These are phyloP conservation scores for Aphodius sticticus DNA, from an alignment of 2,888 invertebrate species.

Conservation along the genomic window DNA sequence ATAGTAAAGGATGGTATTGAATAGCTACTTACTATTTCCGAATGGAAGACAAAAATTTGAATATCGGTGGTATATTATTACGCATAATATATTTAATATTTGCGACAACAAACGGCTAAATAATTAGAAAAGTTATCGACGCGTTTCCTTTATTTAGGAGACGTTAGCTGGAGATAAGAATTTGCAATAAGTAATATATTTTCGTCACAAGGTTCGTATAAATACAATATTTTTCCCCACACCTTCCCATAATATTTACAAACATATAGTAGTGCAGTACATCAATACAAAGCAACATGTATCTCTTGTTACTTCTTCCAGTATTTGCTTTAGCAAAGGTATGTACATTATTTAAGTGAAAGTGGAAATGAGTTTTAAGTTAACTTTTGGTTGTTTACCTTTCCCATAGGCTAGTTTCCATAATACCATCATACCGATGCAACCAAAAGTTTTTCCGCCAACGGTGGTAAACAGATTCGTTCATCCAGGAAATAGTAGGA, in stretches of 20 bases:
- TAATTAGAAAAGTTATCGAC: no score
- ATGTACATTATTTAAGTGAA: not conserved
- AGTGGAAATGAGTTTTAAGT: not conserved
- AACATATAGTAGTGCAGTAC: not conserved
- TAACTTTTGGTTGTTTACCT: not conserved
- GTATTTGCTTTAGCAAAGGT: not conserved
- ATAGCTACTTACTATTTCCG: no score
- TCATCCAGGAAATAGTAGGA: slow-evolving; percentile 22
- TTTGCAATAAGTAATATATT: not conserved
- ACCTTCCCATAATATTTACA: not conserved
- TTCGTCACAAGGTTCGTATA: not conserved
- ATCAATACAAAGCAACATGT: not conserved
- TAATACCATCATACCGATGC: not conserved
- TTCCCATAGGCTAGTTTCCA: not conserved
- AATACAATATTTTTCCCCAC: not conserved
- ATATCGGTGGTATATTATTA: no score
- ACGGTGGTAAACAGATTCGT: not conserved
- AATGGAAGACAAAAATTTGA: no score
- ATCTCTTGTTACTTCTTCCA: not conserved
- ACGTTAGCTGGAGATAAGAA: no score
- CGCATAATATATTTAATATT: no score
- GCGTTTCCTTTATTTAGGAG: no score
- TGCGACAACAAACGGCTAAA: no score
- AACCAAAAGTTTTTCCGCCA: slow-evolving; percentile 18
- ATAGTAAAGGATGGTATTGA: no score